These are phyloP conservation scores for Leptobrachium leishanense DNA, from an alignment of 2,113 vertebrate genomes.

Conservation along the genomic window DNA sequence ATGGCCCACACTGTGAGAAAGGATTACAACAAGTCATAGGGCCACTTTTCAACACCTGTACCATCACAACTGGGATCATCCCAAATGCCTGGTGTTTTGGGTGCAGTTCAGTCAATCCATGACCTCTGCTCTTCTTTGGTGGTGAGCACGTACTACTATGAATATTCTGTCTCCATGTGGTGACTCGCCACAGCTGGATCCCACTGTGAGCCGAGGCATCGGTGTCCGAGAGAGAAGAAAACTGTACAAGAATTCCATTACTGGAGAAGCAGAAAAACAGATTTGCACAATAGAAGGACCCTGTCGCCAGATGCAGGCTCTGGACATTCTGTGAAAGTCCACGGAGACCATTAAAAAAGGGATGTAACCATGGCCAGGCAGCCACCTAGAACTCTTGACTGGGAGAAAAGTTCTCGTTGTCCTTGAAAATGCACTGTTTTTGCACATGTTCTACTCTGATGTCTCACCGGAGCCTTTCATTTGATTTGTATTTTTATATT, in stretches of 20 bases:
- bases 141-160: too few species aligned
- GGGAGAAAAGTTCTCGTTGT: neutral
- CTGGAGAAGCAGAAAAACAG: neutral
- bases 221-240: neutral
- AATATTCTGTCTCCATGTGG: too few species aligned
- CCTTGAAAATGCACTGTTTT: slow-evolving; percentile 15
- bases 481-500: slow-evolving; percentile 29
- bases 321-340: too few species aligned
- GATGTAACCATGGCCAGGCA: neutral
- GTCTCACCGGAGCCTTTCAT: slow-evolving; percentile 5
- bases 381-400: neutral
- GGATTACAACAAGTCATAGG: slow-evolving; percentile 91
- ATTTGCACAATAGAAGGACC: neutral
- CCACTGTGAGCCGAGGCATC: neutral
- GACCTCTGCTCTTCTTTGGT: neutral
- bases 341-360: slow-evolving; percentile 1
- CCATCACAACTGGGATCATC: slow-evolving; percentile 24
- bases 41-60: slow-evolving; percentile 8
- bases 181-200: too few species aligned
- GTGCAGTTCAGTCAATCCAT: neutral
- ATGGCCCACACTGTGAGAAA: slow-evolving; percentile 99
- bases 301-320: neutral
- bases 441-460: slow-evolving; percentile 34
- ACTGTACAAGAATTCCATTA: neutral
- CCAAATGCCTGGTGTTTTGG: neutral